Evolutionary conservation across 2,113 vertebrate species (phyloP).

Genomic region (Sprattus sprattus): DNA sequence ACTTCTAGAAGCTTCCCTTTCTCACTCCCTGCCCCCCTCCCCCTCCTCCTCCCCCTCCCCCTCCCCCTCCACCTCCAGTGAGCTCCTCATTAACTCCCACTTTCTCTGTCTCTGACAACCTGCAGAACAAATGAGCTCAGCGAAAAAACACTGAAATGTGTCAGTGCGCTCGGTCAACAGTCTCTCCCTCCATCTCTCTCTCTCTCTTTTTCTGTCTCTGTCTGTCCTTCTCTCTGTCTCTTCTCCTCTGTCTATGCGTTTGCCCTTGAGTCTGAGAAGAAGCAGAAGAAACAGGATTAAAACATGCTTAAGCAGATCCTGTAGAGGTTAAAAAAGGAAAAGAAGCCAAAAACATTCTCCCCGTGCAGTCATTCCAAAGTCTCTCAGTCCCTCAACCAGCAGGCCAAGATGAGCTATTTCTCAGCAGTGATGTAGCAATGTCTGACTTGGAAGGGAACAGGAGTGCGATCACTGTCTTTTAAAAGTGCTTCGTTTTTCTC

Average conservation of each 20-base stretch:
- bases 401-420: too few relatives aligned
- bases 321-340: too few relatives aligned
- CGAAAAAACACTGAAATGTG: conserved; percentile 14
- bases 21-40: background rate
- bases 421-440: too few relatives aligned
- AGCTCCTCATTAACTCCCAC: conserved; percentile 24
- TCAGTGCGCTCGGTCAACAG: conserved; percentile 17
- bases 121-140: conserved; percentile 36
- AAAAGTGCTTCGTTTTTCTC: background rate
- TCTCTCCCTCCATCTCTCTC: conserved; percentile 18
- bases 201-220: background rate
- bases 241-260: background rate
- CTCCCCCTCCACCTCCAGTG: background rate
- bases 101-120: conserved; percentile 20
- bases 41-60: background rate
- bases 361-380: too few relatives aligned
- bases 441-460: too few relatives aligned
- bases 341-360: too few relatives aligned
- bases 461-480: too few relatives aligned
- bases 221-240: background rate
- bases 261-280: too few relatives aligned
- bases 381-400: too few relatives aligned
- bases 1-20: background rate
- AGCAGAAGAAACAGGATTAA: too few relatives aligned
- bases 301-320: too few relatives aligned